These are phyloP conservation scores for Pao palembangensis DNA, from an alignment of 2,113 vertebrate genomes.

Conservation along the genomic window DNA sequence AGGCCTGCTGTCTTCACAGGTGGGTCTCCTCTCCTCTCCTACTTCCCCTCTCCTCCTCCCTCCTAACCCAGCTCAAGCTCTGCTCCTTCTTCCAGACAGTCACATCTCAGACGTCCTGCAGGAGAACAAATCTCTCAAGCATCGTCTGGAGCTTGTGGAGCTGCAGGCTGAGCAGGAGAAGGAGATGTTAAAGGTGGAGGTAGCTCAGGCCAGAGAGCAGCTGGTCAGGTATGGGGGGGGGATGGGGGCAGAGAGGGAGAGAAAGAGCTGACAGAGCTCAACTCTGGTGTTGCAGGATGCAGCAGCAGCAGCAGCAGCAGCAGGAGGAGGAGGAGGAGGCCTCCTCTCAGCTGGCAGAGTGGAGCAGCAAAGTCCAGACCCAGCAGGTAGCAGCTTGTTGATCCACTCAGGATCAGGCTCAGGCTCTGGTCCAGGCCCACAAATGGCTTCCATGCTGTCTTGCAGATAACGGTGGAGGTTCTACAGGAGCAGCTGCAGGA, in stretches of 20 bases:
- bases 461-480: slow-evolving; percentile 82
- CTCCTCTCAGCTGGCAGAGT: slow-evolving; percentile 81
- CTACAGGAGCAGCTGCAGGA: slow-evolving; percentile 83
- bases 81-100: slow-evolving; percentile 52
- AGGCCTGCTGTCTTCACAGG: slow-evolving; percentile 76
- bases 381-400: slow-evolving; percentile 80
- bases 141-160: slow-evolving; percentile 72
- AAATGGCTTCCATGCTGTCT: neutral
- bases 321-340: slow-evolving; percentile 84
- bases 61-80: neutral
- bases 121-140: slow-evolving; percentile 80
- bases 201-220: slow-evolving; percentile 70
- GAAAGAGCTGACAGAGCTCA: slow-evolving; percentile 73
- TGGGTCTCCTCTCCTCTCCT: neutral
- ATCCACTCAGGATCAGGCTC: no score
- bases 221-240: slow-evolving; percentile 59
- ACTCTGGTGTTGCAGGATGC: slow-evolving; percentile 78
- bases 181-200: slow-evolving; percentile 58
- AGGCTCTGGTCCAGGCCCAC: no score
- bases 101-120: slow-evolving; percentile 79
- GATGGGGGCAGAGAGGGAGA: slow-evolving; percentile 54
- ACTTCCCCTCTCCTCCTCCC: no score
- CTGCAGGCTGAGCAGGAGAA: slow-evolving; percentile 74
- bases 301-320: slow-evolving; percentile 73
- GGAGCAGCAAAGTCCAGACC: slow-evolving; percentile 78